phyloP scores from a whole-genome alignment of 2,888 invertebrate genomes.

The Melanotus villosus region DNA sequence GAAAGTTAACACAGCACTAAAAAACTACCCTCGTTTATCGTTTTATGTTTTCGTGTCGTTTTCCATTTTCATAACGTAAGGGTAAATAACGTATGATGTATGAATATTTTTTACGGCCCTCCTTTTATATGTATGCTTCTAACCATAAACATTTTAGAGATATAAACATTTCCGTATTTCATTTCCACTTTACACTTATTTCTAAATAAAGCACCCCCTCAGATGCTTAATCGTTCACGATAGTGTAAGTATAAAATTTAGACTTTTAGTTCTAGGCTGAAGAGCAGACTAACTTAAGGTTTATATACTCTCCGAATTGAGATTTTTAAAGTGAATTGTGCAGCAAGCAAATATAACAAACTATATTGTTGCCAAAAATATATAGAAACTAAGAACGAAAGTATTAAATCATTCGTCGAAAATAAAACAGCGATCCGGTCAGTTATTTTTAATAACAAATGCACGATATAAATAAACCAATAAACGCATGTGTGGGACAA shows the following conservation, averaged over 20 bases:
- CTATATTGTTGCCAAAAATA: too few relatives aligned
- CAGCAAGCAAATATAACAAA: too few relatives aligned
- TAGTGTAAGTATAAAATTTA: neutral
- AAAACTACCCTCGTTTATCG: conserved; percentile 30
- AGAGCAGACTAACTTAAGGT: too few relatives aligned
- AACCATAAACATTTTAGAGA: conserved; percentile 13
- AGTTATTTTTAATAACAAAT: too few relatives aligned
- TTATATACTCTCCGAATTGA: too few relatives aligned
- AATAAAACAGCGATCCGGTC: too few relatives aligned
- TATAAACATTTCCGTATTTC: conserved; percentile 21
- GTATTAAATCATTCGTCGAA: too few relatives aligned
- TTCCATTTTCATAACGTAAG: conserved; percentile 31
- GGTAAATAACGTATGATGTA: conserved; percentile 20
- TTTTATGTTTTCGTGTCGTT: conserved; percentile 27
- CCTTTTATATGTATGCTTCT: conserved; percentile 14
- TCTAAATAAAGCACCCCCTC: neutral
- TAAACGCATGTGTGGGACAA: too few relatives aligned
- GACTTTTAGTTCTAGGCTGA: neutral
- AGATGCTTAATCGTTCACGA: neutral
- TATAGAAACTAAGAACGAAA: neutral
- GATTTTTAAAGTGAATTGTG: too few relatives aligned
- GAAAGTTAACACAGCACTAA: conserved; percentile 34
- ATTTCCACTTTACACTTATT: neutral
- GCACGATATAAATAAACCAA: too few relatives aligned
- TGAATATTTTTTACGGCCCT: conserved; percentile 19